Percentiles rank a stretch among this genome's conserved stretches.
These are phyloP conservation scores for Probosciger aterrimus DNA, from an alignment of 2,113 vertebrate species.

Conservation along the genomic window DNA sequence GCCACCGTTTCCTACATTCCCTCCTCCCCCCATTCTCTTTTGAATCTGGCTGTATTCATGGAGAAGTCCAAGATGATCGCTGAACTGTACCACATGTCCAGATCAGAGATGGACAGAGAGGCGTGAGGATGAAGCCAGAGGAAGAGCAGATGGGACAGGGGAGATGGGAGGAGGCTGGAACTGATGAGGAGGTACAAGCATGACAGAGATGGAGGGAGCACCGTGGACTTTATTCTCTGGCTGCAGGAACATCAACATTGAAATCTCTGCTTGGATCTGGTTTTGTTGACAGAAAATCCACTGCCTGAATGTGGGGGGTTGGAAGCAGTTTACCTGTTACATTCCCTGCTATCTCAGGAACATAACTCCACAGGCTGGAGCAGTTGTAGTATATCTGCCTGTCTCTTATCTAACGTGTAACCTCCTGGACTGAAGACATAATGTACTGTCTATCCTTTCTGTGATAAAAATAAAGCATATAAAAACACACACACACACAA, in stretches of 20 bases:
- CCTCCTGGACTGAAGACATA: conserved; percentile 62
- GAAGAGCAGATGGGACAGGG: background rate
- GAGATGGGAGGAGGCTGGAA: background rate
- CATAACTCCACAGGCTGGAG: background rate
- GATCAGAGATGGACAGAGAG: background rate
- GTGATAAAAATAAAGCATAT: conserved; percentile 68
- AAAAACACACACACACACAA: conserved; percentile 51
- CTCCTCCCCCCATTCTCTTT: background rate
- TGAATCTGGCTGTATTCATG: background rate
- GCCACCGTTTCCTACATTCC: background rate
- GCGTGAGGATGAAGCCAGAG: background rate
- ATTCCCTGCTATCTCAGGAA: conserved; percentile 24
- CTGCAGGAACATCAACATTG: conserved; percentile 1
- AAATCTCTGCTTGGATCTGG: conserved; percentile 58
- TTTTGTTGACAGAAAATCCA: conserved; percentile 62
- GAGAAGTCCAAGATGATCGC: background rate
- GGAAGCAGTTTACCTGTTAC: conserved; percentile 51
- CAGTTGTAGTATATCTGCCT: conserved; percentile 53
- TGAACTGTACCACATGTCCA: background rate
- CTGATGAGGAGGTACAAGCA: rapidly evolving
- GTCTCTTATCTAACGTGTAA: conserved; percentile 66
- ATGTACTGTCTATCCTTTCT: conserved; percentile 65
- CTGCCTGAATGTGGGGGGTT: background rate
- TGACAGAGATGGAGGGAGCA: background rate
- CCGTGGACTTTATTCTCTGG: conserved; percentile 56